Conservation (phyloP, 2,888 invertebrate species). For the Abrostola tripartita region DNA sequence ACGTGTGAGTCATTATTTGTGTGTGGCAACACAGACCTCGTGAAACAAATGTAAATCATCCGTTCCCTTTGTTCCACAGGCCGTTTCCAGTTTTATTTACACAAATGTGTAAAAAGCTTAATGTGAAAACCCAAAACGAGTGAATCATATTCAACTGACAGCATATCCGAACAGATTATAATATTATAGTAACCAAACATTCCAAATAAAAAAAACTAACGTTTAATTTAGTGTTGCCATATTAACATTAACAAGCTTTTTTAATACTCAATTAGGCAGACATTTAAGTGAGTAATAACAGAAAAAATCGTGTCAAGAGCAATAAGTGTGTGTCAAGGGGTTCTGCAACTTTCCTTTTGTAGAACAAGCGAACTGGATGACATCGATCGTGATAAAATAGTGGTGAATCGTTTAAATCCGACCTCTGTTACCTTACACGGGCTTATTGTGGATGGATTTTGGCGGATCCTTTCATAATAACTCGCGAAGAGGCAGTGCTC, state of each 20-base stretch:
- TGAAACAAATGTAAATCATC: slow-evolving; percentile 70
- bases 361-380: slow-evolving; percentile 75
- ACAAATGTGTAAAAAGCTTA: slow-evolving; percentile 79
- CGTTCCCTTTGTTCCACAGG: slow-evolving; percentile 74
- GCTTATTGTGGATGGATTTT: slow-evolving; percentile 80
- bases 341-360: slow-evolving; percentile 85
- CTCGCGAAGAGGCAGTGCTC: slow-evolving; percentile 55
- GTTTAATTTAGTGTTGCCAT: slow-evolving; percentile 81
- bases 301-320: slow-evolving; percentile 84
- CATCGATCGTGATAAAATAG: slow-evolving; percentile 75
- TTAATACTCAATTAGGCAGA: slow-evolving; percentile 57
- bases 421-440: slow-evolving; percentile 71
- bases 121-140: slow-evolving; percentile 72
- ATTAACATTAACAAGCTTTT: slow-evolving; percentile 75
- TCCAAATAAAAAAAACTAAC: slow-evolving; percentile 79
- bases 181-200: slow-evolving; percentile 76
- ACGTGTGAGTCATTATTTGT: slow-evolving; percentile 71
- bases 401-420: slow-evolving; percentile 77
- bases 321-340: slow-evolving; percentile 86
- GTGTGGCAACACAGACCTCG: slow-evolving; percentile 72
- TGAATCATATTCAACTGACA: slow-evolving; percentile 65
- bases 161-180: slow-evolving; percentile 68
- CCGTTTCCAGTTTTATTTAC: slow-evolving; percentile 75
- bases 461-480: slow-evolving; percentile 79
- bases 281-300: slow-evolving; percentile 68